Conservation (phyloP, 2,113 vertebrate genomes). For the Platycercus adscitus region DNA sequence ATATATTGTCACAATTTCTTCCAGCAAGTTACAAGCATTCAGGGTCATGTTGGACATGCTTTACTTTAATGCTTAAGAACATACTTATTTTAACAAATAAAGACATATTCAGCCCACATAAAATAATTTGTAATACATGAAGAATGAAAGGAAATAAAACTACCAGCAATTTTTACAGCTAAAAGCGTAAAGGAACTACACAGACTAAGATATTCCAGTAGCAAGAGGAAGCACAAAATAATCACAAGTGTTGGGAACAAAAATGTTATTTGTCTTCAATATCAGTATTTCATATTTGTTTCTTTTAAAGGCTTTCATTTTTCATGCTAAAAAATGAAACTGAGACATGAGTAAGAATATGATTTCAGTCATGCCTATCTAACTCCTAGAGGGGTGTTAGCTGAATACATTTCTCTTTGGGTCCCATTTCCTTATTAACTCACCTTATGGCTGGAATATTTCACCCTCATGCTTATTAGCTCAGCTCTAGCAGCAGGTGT, state of each 20-base stretch:
- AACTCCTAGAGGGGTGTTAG: background rate
- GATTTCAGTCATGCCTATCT: background rate
- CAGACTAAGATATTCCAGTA: background rate
- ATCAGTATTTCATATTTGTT: background rate
- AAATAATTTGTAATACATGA: background rate
- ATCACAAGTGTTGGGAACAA: background rate
- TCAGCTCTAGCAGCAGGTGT: background rate
- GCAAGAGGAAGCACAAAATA: background rate
- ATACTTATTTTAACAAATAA: slow-evolving; percentile 23
- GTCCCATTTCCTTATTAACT: background rate
- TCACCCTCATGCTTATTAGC: background rate
- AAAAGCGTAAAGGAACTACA: background rate
- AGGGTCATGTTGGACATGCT: slow-evolving; percentile 22
- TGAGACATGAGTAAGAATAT: background rate
- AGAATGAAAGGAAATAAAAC: slow-evolving; percentile 4
- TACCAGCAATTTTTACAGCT: background rate
- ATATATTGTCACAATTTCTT: slow-evolving; percentile 37
- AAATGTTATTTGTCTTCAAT: background rate
- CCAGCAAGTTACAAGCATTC: slow-evolving; percentile 42
- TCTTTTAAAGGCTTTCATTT: background rate
- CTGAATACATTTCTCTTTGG: background rate
- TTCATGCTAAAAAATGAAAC: background rate
- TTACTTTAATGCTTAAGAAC: slow-evolving; percentile 34
- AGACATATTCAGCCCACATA: slow-evolving; percentile 45
- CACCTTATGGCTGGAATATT: background rate